These are phyloP conservation scores for Pan paniscus DNA, from an alignment of 2,113 vertebrate genomes.

Conservation along the genomic window DNA sequence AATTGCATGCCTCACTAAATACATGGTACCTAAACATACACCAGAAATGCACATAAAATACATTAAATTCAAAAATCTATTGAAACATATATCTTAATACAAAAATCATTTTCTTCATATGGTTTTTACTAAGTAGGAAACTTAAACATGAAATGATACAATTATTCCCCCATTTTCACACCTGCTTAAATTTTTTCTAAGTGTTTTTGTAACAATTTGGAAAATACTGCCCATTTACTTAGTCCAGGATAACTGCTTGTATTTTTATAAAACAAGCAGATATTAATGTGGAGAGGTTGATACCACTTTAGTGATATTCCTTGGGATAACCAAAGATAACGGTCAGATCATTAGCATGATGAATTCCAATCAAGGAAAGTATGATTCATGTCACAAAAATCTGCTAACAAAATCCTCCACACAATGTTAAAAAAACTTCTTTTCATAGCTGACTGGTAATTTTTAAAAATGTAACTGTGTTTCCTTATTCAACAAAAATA, in stretches of 20 bases:
- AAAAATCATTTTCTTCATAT: not conserved
- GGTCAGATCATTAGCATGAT: not conserved
- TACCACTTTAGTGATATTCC: not conserved
- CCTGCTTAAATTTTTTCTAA: not conserved
- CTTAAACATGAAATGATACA: not conserved
- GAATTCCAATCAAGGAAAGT: not conserved
- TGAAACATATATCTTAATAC: not conserved
- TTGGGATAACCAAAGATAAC: conserved; percentile 5
- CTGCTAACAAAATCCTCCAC: not conserved
- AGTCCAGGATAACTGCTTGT: not conserved
- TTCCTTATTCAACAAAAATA: not conserved
- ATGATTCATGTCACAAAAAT: conserved; percentile 33
- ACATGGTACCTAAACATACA: not conserved
- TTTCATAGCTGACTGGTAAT: not conserved
- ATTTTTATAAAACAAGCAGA: conserved; percentile 49
- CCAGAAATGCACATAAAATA: not conserved
- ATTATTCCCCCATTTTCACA: not conserved
- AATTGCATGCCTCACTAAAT: not conserved
- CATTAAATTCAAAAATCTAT: not conserved
- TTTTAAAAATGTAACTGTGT: not conserved
- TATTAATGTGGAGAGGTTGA: not conserved
- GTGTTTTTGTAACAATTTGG: not conserved
- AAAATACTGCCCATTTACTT: not conserved
- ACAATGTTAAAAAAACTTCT: not conserved
- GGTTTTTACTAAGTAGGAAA: not conserved